phyloP scores from a whole-genome alignment of 2,888 invertebrate species.

The Tinea trinotella region DNA sequence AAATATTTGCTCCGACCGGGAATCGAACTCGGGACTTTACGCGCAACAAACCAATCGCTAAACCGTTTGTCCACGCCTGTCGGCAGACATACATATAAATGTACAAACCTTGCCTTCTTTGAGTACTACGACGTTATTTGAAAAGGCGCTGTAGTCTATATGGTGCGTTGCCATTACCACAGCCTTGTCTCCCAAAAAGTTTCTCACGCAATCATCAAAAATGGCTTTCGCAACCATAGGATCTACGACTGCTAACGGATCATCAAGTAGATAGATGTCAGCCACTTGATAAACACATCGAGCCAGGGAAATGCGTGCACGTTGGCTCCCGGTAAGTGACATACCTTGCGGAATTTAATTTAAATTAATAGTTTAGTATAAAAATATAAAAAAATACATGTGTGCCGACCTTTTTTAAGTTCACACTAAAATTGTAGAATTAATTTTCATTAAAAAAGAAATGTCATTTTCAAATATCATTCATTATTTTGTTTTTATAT shows the following conservation, averaged over 20 bases:
- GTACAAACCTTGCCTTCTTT: slow-evolving; percentile 41
- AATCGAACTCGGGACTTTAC: no score
- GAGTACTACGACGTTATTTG: slow-evolving; percentile 59
- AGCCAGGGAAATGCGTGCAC: slow-evolving; percentile 71
- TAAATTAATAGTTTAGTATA: neutral
- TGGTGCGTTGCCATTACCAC: slow-evolving; percentile 78
- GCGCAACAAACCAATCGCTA: no score
- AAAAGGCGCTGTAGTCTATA: slow-evolving; percentile 70
- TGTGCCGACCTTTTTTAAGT: no score
- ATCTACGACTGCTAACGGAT: slow-evolving; percentile 58
- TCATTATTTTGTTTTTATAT: no score
- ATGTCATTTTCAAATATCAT: no score
- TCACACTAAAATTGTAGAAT: no score
- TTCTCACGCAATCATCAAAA: slow-evolving; percentile 73
- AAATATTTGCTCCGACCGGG: no score
- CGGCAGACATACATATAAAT: no score
- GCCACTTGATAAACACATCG: slow-evolving; percentile 74
- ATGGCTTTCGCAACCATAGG: slow-evolving; percentile 70
- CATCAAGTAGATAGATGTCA: slow-evolving; percentile 75
- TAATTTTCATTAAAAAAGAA: no score
- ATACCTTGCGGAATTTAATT: slow-evolving; percentile 46
- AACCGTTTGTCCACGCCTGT: no score
- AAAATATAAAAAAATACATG: no score
- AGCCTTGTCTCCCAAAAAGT: slow-evolving; percentile 66
- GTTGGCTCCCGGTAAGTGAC: slow-evolving; percentile 78